phyloP scores from a whole-genome alignment of 2,113 vertebrate species.

The Chaetops frenatus region DNA sequence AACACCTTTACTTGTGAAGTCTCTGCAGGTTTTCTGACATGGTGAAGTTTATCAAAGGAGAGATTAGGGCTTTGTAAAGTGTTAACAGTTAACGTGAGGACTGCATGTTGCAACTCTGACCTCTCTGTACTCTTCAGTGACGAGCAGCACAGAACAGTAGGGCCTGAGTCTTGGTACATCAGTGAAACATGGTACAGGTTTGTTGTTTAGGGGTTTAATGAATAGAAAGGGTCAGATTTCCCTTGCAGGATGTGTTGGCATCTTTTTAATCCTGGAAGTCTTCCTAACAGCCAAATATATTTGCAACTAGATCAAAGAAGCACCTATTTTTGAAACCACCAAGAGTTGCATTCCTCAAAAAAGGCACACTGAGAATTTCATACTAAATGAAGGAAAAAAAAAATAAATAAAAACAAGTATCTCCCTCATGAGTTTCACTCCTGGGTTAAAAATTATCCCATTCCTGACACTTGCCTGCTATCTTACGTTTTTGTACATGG shows the following conservation, averaged over 20 bases:
- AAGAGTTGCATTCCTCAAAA: neutral
- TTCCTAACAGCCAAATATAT: neutral
- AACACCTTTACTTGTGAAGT: neutral
- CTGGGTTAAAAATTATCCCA: neutral
- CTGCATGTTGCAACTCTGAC: neutral
- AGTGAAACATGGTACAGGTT: neutral
- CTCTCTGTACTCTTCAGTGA: neutral
- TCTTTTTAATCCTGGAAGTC: neutral
- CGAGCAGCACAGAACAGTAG: neutral
- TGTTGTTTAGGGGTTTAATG: neutral
- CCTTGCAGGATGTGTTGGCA: neutral
- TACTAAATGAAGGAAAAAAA: neutral
- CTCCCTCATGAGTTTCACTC: neutral
- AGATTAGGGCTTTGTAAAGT: neutral
- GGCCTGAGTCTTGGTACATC: neutral
- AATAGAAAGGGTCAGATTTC: neutral
- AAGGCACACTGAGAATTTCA: neutral
- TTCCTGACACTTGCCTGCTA: neutral
- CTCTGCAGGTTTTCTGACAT: neutral
- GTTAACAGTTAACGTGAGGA: neutral
- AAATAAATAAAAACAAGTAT: neutral
- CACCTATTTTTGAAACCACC: neutral
- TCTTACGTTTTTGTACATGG: neutral
- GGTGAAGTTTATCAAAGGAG: neutral
- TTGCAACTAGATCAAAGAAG: neutral